Evolutionary conservation across 2,797 vertebrate genomes (phyloP).

Genomic region (Tokudaia muenninki): DNA sequence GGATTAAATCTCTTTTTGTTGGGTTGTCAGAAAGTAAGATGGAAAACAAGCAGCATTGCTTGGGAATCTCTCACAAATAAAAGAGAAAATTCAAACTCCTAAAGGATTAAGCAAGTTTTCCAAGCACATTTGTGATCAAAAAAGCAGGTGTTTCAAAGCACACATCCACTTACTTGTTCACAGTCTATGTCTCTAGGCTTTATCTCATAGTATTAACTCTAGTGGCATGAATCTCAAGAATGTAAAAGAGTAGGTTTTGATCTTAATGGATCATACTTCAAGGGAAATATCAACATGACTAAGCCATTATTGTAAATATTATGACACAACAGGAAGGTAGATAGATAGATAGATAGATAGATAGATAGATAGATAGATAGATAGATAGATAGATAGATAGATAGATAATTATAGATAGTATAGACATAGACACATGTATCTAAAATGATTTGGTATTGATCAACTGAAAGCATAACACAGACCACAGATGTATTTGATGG

Average conservation of each 20-base stretch:
- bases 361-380: too few relatives aligned
- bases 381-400: too few relatives aligned
- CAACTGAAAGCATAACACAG: neutral
- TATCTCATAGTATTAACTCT: neutral
- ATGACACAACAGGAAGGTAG: neutral
- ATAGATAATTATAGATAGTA: neutral
- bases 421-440: neutral
- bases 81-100: constrained; percentile 2
- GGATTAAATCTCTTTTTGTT: constrained; percentile 11
- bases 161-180: neutral
- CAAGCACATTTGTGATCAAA: neutral
- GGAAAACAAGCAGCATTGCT: neutral
- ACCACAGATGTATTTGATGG: neutral
- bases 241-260: neutral
- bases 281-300: neutral
- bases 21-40: neutral
- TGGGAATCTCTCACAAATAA: constrained; percentile 30
- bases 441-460: neutral
- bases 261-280: neutral
- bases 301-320: neutral
- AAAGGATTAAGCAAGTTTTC: neutral
- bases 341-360: neutral
- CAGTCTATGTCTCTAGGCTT: neutral
- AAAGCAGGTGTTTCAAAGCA: neutral
- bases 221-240: neutral